Conservation (phyloP, 2,888 invertebrate genomes). For the Oligia latruncula region DNA sequence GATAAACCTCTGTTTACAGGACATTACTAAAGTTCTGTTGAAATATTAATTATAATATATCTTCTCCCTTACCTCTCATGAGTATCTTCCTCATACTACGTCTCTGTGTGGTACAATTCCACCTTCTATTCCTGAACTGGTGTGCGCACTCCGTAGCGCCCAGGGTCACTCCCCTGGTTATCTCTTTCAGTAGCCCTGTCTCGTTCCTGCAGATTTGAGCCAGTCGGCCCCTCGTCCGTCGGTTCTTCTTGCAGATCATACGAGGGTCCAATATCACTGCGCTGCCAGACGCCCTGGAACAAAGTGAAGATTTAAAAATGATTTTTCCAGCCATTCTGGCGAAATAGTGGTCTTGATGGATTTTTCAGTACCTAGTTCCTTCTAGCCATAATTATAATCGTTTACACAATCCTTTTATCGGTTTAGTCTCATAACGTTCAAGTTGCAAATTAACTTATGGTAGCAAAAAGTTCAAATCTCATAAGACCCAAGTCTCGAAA, state of each 20-base stretch:
- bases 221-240: conserved; percentile 93
- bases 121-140: conserved; percentile 95
- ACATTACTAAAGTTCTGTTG: neutral
- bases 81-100: conserved; percentile 96
- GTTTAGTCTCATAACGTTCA: too few relatives aligned
- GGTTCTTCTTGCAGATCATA: conserved; percentile 96
- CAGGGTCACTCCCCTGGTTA: conserved; percentile 94
- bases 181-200: conserved; percentile 94
- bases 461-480: too few relatives aligned
- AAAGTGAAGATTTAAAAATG: conserved; percentile 21
- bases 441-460: too few relatives aligned
- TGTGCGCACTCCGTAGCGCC: conserved; percentile 96
- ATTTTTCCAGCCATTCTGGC: neutral
- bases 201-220: conserved; percentile 96
- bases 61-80: conserved; percentile 93
- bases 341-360: neutral
- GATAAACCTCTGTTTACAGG: too few relatives aligned
- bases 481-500: too few relatives aligned
- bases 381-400: neutral
- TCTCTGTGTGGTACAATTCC: conserved; percentile 96
- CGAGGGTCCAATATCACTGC: conserved; percentile 97
- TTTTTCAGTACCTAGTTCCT: neutral
- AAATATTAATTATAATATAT: neutral
- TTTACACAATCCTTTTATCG: neutral
- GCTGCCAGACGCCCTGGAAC: conserved; percentile 93